Evolutionary conservation across 1,140 invertebrate genomes (phyloP), one percentile per base, ranked within the genome.

Genomic region (Nylanderia fulva): DNA sequence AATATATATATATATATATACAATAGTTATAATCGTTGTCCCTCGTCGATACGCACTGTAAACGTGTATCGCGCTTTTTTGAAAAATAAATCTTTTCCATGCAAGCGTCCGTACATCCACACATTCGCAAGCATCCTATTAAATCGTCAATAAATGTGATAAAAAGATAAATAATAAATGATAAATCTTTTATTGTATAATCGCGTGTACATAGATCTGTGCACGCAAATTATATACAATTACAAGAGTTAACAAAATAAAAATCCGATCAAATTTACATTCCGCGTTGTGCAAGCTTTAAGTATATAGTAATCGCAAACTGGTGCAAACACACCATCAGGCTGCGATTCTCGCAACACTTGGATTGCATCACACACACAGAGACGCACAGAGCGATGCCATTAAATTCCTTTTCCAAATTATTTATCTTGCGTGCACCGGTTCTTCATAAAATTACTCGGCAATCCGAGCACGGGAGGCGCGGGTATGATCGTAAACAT

Each of bases 1-100:
- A n/a, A n/a, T n/a, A n/a, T n/a, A n/a, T n/a, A n/a, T n/a, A n/a
- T n/a, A n/a, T 74, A 89, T 91, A 93, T 75, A 61, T 75, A 93
- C 87, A 54, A 91, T 94, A 94, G 93, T 93, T 93, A 75, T 90
- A 92, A 93, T 93, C 92, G 92, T 94, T 94, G 93, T 92, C 92
- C 92, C 91, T 93, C 91, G 92, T 94, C 92, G 88, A 92, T 90
- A 63, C 88, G 90, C 91, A 93, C 91, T 93, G 91, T 94, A 93
- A n/a, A 91, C 89, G 91, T 93, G 94, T 91, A 91, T 92, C 91
- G 92, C 92, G 92, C 89, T 94, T 95, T 94, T 90, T 94, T 94
- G 89, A 93, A 91, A 90, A 92, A 93, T 93, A 92, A 93, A 93
- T 92, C 91, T 94, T 94, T 94, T 93, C 92, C 92, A 93, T 93